Conservation (phyloP, 1,140 invertebrate species). For the Drosophila asahinai region DNA sequence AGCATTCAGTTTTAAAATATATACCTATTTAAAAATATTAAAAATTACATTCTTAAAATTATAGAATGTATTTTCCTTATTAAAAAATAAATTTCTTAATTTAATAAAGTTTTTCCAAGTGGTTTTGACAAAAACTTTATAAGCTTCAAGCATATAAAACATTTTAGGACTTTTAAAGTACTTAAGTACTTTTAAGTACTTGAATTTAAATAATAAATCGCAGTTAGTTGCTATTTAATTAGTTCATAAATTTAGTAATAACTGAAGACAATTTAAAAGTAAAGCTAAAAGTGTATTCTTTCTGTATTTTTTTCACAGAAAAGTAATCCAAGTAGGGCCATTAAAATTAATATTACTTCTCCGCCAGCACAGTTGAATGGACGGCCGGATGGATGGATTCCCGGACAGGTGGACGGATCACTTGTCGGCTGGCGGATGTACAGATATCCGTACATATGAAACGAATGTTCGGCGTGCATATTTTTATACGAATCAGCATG, state of each 20-base stretch:
- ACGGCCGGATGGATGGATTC: conserved; percentile 20
- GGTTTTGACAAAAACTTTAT: too few species aligned
- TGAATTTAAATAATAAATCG: too few species aligned
- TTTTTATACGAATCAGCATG: conserved; percentile 42
- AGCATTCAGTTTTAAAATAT: too few species aligned
- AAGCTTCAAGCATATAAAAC: too few species aligned
- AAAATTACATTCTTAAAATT: too few species aligned
- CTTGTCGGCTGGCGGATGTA: conserved; percentile 49
- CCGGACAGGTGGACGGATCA: conserved; percentile 20
- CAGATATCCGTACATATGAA: conserved; percentile 37
- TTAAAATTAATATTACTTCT: background rate
- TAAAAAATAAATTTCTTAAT: too few species aligned
- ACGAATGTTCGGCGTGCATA: conserved; percentile 24
- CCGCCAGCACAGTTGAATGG: conserved; percentile 53
- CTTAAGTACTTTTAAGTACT: too few species aligned
- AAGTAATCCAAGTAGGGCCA: background rate
- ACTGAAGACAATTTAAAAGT: background rate
- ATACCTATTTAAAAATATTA: too few species aligned
- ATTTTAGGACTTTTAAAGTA: too few species aligned
- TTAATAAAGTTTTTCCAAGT: too few species aligned
- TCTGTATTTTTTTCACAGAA: background rate
- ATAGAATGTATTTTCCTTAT: too few species aligned
- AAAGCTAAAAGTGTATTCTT: background rate
- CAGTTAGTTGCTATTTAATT: background rate
- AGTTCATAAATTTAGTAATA: background rate